Evolutionary conservation across 2,113 vertebrate genomes (phyloP).

Genomic region (Xenus cinereus): DNA sequence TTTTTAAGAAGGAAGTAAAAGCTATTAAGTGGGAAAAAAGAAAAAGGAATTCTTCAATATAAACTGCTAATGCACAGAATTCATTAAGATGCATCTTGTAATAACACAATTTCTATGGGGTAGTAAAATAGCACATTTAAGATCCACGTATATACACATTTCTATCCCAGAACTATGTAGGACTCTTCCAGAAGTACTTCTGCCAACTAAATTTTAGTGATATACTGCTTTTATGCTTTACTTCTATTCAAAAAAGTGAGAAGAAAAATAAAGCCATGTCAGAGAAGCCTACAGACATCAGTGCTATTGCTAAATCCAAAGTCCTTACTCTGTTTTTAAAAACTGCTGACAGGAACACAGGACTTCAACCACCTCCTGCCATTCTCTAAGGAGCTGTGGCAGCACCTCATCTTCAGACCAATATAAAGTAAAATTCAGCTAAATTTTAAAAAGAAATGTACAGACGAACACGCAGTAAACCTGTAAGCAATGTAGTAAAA

Average conservation of each 20-base stretch:
- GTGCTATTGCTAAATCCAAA: neutral
- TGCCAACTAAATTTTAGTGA: neutral
- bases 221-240: neutral
- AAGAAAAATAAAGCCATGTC: neutral
- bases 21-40: neutral
- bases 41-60: neutral
- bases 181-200: neutral
- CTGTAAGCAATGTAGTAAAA: neutral
- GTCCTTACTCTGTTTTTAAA: neutral
- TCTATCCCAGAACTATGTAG: neutral
- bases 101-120: neutral
- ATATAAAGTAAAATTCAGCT: neutral
- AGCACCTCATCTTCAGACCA: neutral
- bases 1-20: neutral
- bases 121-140: neutral
- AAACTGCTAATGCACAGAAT: neutral
- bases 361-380: neutral
- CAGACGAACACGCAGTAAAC: neutral
- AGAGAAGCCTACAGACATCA: neutral
- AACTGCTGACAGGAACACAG: neutral
- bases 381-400: neutral
- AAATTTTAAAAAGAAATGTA: neutral
- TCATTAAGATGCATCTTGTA: neutral
- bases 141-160: neutral
- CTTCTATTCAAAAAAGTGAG: neutral